Base-by-base conservation (phyloP, 2,888 invertebrate species). In the Plemyria rubiginata region DNA sequence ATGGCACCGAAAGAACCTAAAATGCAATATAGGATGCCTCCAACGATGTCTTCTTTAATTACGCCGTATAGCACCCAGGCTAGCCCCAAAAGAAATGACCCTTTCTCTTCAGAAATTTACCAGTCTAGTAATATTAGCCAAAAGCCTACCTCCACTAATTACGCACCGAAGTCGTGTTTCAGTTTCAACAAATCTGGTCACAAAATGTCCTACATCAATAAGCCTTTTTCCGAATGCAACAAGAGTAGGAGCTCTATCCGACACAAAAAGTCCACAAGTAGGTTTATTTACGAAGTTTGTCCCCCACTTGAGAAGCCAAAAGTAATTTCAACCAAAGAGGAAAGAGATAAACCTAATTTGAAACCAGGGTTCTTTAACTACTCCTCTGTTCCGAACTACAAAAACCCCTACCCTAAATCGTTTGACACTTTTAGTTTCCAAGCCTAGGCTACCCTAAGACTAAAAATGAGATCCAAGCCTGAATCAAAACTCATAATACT, bases 261-360 rank as follows among this genome's bases (percentile, higher is more conserved):
- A 22, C 64, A 59, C 16, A 66, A 66, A 40, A 54, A 52, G 13
- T 50, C 62, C 0, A 1, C 40, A 1, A 55, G 15, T n/a, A 60
- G 59, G 32, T 62, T 56, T 40, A 12, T 45, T 15, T 62, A 54
- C 16, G 62, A 65, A 55, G 45, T 15, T 58, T 62, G 73, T 52
- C 75, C 78, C 2, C 50, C 70, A 1, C 66, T 76, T 38, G 71
- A 78, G n/a, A 73, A 61, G 36, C 81, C 81, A 0, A 70, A 70
- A 52, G 38, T 45, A 4, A 70, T 80, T 5, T 57, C 70, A 50
- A 73, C 77, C 22, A 71, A 52, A 36, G 76, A 80, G 53, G 73
- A 78, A 61, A 72, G 81, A 48, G 80, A 81, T 57, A 70, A 64
- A 40, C 82, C 83, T 8, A 48, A 62, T 16, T 62, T 75, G 8